Conservation (phyloP, 1,140 invertebrate genomes). For the Berghia stephanieae region DNA sequence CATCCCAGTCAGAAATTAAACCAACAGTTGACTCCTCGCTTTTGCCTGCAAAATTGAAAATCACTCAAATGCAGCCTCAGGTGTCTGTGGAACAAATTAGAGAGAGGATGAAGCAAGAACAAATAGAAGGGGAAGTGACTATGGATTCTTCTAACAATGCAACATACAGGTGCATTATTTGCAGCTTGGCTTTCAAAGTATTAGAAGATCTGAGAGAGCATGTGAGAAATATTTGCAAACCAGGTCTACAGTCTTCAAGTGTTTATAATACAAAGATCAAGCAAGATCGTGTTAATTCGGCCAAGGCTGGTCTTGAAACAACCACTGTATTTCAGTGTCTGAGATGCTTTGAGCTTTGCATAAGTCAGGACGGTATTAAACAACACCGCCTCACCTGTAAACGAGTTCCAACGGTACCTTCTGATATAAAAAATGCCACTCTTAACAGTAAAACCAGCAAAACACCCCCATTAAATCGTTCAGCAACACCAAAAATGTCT, state of each 20-base stretch:
- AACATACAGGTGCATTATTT: conserved; percentile 40
- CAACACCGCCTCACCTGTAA: conserved; percentile 36
- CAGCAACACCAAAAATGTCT: too few species aligned
- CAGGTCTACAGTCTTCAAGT: conserved; percentile 29
- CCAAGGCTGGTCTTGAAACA: conserved; percentile 33
- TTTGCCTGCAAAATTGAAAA: too few species aligned
- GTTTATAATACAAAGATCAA: conserved; percentile 23
- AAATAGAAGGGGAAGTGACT: conserved; percentile 22
- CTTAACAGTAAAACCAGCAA: neutral
- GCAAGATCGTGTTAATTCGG: conserved; percentile 28
- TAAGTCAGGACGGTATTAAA: conserved; percentile 36
- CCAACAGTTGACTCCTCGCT: too few species aligned
- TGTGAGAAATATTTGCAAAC: conserved; percentile 35
- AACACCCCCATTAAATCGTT: too few species aligned
- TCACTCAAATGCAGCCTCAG: too few species aligned
- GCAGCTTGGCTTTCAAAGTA: conserved; percentile 33
- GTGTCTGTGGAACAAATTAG: conserved; percentile 18
- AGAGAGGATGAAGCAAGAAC: conserved; percentile 26
- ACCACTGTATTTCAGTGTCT: conserved; percentile 40
- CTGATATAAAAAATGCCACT: conserved; percentile 22
- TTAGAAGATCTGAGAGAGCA: conserved; percentile 34
- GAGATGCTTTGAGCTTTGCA: conserved; percentile 36
- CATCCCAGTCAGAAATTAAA: too few species aligned
- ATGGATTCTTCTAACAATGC: conserved; percentile 35
- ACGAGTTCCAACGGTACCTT: conserved; percentile 30